These are phyloP conservation scores for Drosophila sp. DNA, from an alignment of 1,140 invertebrate species.

Conservation along the genomic window DNA sequence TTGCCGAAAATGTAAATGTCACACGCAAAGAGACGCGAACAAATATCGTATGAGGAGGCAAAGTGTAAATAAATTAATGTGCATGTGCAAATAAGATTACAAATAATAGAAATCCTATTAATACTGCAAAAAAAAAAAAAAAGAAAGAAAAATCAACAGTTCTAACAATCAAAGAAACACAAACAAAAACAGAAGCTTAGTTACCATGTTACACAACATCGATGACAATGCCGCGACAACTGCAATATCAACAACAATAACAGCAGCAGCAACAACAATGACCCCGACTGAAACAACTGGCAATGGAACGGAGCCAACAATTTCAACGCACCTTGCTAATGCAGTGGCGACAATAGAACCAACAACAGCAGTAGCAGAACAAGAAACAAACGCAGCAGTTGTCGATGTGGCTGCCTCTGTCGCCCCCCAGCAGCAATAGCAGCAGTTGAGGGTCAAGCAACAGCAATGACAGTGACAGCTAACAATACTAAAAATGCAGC, in stretches of 20 bases:
- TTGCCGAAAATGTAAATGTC: slow-evolving; percentile 45
- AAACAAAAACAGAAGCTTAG: slow-evolving; percentile 51
- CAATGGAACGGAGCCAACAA: slow-evolving; percentile 58
- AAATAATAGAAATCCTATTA: slow-evolving; percentile 9
- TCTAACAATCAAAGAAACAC: slow-evolving; percentile 26
- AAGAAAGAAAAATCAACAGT: no score
- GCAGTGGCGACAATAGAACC: slow-evolving; percentile 52
- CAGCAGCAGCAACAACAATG: slow-evolving; percentile 29
- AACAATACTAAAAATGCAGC: slow-evolving; percentile 34
- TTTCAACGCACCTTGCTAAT: slow-evolving; percentile 51
- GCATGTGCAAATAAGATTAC: slow-evolving; percentile 9
- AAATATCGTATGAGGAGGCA: slow-evolving; percentile 23
- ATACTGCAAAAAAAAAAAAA: slow-evolving; percentile 3
- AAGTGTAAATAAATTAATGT: slow-evolving; percentile 32
- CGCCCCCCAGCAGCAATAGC: slow-evolving; percentile 14
- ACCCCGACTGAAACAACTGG: slow-evolving; percentile 47
- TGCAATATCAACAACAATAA: slow-evolving; percentile 35
- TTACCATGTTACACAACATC: slow-evolving; percentile 73
- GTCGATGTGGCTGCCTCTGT: slow-evolving; percentile 19
- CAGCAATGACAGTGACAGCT: slow-evolving; percentile 35
- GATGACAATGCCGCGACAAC: slow-evolving; percentile 53
- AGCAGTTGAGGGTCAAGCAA: slow-evolving; percentile 44
- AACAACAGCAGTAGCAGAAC: slow-evolving; percentile 45
- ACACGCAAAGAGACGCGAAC: slow-evolving; percentile 20
- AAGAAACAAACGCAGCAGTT: slow-evolving; percentile 42